Percentiles rank a stretch among this genome's conserved stretches.
Evolutionary conservation across 2,113 vertebrate species (phyloP).

Genomic region (Peucedramus taeniatus): DNA sequence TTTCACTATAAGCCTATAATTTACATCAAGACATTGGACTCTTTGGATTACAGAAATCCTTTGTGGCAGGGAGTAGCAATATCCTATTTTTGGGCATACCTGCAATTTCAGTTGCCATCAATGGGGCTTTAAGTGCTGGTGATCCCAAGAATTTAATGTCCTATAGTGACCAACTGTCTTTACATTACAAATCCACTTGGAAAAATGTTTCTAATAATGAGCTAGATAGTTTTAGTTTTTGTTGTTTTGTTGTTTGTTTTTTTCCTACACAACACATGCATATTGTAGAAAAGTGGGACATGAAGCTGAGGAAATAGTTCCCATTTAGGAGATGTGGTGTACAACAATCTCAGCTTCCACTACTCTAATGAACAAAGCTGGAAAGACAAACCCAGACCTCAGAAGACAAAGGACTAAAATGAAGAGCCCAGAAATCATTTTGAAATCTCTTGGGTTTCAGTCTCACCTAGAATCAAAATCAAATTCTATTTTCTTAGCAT

Average conservation of each 20-base stretch:
- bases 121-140: not conserved
- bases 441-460: not conserved
- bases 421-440: not conserved
- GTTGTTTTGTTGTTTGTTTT: not conserved
- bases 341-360: not conserved
- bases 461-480: not conserved
- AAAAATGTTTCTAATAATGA: not conserved
- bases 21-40: not conserved
- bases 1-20: not conserved
- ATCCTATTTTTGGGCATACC: not conserved
- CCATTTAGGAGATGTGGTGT: not conserved
- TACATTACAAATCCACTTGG: not conserved
- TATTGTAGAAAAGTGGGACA: not conserved
- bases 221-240: not conserved
- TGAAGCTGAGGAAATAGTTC: not conserved
- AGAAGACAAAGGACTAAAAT: not conserved
- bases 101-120: not conserved
- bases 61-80: not conserved
- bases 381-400: not conserved
- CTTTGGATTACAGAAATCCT: not conserved
- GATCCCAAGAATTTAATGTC: not conserved
- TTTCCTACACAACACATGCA: not conserved
- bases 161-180: not conserved
- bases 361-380: not conserved
- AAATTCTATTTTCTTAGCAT: not conserved